Evolutionary conservation across 2,888 invertebrate genomes (phyloP).

Genomic region (Hymenopus coronatus): DNA sequence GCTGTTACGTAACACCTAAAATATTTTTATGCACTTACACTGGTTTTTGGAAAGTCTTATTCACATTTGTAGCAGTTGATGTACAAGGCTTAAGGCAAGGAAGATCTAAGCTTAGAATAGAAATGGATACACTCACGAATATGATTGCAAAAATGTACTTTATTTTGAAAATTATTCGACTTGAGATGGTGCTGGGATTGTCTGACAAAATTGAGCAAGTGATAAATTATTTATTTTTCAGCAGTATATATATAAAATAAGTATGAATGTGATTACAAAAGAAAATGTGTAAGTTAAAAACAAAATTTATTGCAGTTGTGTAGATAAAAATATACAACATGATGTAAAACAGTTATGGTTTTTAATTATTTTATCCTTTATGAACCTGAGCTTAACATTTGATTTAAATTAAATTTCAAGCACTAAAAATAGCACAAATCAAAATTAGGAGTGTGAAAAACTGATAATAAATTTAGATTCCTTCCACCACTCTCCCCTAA

Average conservation of each 20-base stretch:
- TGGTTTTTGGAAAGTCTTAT: neutral
- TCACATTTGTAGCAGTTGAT: neutral
- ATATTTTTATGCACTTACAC: neutral
- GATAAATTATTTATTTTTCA: neutral
- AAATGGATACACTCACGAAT: neutral
- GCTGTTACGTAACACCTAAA: neutral
- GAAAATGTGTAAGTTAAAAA: neutral
- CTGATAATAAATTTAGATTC: no score
- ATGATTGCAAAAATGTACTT: neutral
- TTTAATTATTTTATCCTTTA: no score
- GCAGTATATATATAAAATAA: neutral
- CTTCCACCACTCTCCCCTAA: no score
- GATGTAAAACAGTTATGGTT: neutral
- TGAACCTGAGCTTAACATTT: no score
- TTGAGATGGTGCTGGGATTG: neutral
- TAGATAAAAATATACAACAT: neutral
- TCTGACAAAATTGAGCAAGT: neutral
- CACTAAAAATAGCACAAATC: no score
- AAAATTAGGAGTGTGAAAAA: no score
- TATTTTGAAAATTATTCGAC: neutral
- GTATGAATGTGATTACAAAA: conserved; percentile 4
- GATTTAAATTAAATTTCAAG: no score
- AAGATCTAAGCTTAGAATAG: neutral
- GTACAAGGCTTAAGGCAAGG: neutral
- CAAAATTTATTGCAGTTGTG: conserved; percentile 7